A percentile compares a stretch with the other conserved stretches of the same genome.
These are phyloP conservation scores for Apocrypta bakeri DNA, from an alignment of 1,140 invertebrate genomes.

Conservation along the genomic window DNA sequence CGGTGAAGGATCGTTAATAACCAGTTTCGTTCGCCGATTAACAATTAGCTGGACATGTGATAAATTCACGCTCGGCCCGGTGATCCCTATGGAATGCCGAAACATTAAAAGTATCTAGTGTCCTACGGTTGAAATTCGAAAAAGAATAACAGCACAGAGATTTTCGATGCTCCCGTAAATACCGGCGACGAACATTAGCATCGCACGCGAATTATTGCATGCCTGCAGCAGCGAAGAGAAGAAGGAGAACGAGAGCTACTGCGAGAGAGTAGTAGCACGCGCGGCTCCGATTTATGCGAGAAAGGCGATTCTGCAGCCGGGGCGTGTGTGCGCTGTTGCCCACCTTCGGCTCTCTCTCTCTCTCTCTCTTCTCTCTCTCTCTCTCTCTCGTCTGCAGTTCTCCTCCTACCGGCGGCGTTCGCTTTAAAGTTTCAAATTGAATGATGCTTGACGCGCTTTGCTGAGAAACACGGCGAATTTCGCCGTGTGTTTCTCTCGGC, in stretches of 20 bases:
- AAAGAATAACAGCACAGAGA: too few relatives aligned
- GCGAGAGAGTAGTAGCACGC: neutral
- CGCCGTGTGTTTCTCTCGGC: too few relatives aligned
- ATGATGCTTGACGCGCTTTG: neutral
- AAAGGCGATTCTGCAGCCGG: conserved; percentile 6
- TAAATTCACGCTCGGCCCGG: neutral
- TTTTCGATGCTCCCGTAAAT: too few relatives aligned
- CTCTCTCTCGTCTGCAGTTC: neutral
- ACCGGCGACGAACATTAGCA: neutral
- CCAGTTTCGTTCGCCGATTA: conserved; percentile 35
- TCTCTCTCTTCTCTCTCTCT: neutral
- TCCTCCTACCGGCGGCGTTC: neutral
- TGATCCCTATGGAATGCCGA: too few relatives aligned
- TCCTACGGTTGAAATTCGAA: too few relatives aligned
- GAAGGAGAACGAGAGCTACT: neutral
- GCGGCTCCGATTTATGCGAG: conserved; percentile 29
- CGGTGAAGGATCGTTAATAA: conserved; percentile 9
- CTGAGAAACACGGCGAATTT: neutral
- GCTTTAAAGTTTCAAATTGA: conserved; percentile 29
- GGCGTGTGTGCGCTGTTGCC: neutral
- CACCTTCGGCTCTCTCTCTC: neutral
- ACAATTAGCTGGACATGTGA: neutral
- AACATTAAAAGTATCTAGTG: neutral
- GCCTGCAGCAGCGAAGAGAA: neutral
- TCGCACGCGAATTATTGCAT: too few relatives aligned